These are phyloP conservation scores for Drosophila falleni DNA, from an alignment of 2,888 invertebrate genomes.

Conservation along the genomic window DNA sequence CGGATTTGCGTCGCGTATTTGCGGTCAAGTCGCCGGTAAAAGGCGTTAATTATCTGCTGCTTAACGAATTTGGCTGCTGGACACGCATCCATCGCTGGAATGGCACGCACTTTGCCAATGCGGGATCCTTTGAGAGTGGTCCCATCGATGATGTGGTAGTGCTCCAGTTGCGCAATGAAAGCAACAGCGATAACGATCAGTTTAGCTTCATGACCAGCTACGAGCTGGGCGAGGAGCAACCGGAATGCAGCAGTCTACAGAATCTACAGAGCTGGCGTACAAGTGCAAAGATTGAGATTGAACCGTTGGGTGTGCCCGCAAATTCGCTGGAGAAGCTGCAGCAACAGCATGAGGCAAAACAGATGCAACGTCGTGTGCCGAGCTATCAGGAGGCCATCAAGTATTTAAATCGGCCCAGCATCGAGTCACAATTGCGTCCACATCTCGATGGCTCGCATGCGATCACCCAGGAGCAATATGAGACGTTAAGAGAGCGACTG, in stretches of 20 bases:
- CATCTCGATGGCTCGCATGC: constrained; percentile 34
- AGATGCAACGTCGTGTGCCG: constrained; percentile 32
- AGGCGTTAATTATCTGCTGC: constrained; percentile 64
- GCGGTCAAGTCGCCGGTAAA: constrained; percentile 28
- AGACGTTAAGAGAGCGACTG: constrained; percentile 55
- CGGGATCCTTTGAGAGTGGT: constrained; percentile 85
- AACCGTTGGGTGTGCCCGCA: constrained; percentile 35
- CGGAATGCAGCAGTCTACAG: constrained; percentile 35
- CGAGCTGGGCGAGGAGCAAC: constrained; percentile 29
- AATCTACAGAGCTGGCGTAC: constrained; percentile 42
- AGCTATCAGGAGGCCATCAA: constrained; percentile 60
- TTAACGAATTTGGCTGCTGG: constrained; percentile 84
- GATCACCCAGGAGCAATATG: constrained; percentile 59
- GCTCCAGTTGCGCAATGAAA: constrained; percentile 46
- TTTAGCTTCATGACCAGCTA: constrained; percentile 84
- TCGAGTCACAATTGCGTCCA: constrained; percentile 61
- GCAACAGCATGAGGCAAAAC: constrained; percentile 33
- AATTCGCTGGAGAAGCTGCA: constrained; percentile 32
- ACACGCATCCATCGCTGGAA: constrained; percentile 86
- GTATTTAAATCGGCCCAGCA: constrained; percentile 48
- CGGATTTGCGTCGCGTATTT: constrained; percentile 59
- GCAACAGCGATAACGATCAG: constrained; percentile 44
- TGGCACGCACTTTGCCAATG: constrained; percentile 66
- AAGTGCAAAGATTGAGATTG: constrained; percentile 23
- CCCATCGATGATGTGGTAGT: constrained; percentile 85